A percentile compares a stretch with the other conserved stretches of the same genome.
Conservation (phyloP, 2,113 vertebrate genomes). For the Motacilla alba region DNA sequence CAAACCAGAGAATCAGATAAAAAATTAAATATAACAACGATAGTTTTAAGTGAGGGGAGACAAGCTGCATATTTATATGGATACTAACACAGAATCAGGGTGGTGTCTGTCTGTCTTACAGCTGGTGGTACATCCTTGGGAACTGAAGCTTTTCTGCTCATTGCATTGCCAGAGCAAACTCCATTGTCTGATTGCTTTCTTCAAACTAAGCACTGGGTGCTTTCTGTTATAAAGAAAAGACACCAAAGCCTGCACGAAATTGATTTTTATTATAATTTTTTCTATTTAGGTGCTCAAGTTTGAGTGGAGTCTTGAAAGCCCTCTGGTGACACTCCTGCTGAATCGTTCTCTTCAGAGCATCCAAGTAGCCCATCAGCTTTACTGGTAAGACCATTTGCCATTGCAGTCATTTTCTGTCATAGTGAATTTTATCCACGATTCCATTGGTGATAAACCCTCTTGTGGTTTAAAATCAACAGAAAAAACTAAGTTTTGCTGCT, state of each 20-base stretch:
- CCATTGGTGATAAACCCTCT: not conserved
- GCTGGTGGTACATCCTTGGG: not conserved
- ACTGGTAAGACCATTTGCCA: slow-evolving; percentile 75
- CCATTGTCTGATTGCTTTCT: not conserved
- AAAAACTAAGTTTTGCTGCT: not conserved
- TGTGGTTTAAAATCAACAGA: not conserved
- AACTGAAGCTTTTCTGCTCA: not conserved
- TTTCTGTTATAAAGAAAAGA: not conserved
- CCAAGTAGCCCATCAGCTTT: slow-evolving; percentile 81
- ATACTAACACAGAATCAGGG: not conserved
- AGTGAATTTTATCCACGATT: not conserved
- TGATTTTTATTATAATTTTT: not conserved
- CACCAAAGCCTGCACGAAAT: not conserved
- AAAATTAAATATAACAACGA: not conserved
- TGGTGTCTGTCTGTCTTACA: not conserved
- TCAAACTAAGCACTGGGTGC: not conserved
- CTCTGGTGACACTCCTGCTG: slow-evolving; percentile 81
- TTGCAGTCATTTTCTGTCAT: not conserved
- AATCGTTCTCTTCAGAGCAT: slow-evolving; percentile 78
- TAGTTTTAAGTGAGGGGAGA: not conserved
- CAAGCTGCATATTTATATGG: not conserved
- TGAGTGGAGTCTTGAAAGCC: slow-evolving; percentile 85
- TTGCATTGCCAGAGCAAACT: not conserved
- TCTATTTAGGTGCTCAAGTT: slow-evolving; percentile 80
- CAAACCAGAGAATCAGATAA: not conserved